Base-by-base conservation (phyloP, 2,888 invertebrate genomes). In the Eupithecia inturbata region DNA sequence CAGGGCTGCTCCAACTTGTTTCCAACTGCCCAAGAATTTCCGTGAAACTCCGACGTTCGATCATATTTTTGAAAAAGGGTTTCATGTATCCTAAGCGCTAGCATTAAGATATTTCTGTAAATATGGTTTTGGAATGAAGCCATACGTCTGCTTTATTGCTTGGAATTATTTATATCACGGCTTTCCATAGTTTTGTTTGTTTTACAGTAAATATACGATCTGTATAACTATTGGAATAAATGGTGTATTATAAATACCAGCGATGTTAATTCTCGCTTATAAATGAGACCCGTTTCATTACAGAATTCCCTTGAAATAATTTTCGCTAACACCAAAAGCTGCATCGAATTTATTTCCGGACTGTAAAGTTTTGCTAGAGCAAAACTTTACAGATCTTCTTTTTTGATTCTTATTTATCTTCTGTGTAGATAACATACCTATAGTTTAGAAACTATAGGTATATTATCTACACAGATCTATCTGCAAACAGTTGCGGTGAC, bases 1-100 rank as follows among this genome's bases (percentile, higher is more conserved):
- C 89, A 86, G 85, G 84, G 83, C 85, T 88, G 87, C 86, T 89
- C 87, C 89, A 91, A 93, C 92, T 94, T 92, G 92, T 91, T 91
- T 87, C 83, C 88, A 91, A 92, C 91, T 91, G 89, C 90, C 91
- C 89, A 90, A 91, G 88, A 91, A 91, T 89, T 90, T 84, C 86
- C 84, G 82, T 84, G 87, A 88, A 92, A 93, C 92, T 92, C 91
- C 83, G 86, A 72, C 91, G 89, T 91, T 89, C 91, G 88, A 91
- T 91, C 89, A 89, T 87, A 86, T 87, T 90, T 91, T 91, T 90
- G 90, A 88, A 90, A 91, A 91, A 89, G 85, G 87, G 84, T 83
- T 82, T 85, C 68, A 63, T 70, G 72, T 70, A 70, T 70, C 67
- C 67, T 70, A 64, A 41, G 39, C 69, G 64, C 86, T 80, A 84